phyloP scores from a whole-genome alignment of 2,888 invertebrate species.

The Penaeus monodon region DNA sequence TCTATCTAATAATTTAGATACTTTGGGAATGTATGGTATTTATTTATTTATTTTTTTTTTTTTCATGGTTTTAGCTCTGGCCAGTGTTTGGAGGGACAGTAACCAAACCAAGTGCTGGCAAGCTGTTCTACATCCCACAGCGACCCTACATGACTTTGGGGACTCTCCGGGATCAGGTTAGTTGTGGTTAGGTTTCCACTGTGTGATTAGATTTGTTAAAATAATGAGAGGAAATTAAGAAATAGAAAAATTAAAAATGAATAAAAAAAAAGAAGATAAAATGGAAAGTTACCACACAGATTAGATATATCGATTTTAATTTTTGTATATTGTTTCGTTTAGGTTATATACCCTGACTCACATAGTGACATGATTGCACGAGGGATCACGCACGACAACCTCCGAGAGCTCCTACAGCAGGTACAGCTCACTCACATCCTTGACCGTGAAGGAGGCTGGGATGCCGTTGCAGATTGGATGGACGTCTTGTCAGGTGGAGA shows the following conservation, averaged over 20 bases:
- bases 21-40: neutral
- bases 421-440: slow-evolving; percentile 89
- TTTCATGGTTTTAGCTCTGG: slow-evolving; percentile 79
- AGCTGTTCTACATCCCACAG: slow-evolving; percentile 97
- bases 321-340: slow-evolving; percentile 49
- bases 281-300: neutral
- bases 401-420: slow-evolving; percentile 81
- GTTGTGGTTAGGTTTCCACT: slow-evolving; percentile 1
- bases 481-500: slow-evolving; percentile 98
- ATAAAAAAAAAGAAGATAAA: no score
- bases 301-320: neutral
- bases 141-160: slow-evolving; percentile 98
- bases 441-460: slow-evolving; percentile 87
- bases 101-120: slow-evolving; percentile 94
- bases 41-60: neutral
- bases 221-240: neutral
- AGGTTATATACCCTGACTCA: slow-evolving; percentile 94
- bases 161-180: slow-evolving; percentile 89
- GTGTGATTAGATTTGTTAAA: slow-evolving; percentile 1
- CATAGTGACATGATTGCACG: slow-evolving; percentile 83
- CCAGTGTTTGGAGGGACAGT: slow-evolving; percentile 93
- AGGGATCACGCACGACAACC: slow-evolving; percentile 82
- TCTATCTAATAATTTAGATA: neutral
- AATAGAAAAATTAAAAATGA: no score
- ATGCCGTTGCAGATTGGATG: slow-evolving; percentile 97